A percentile compares a stretch with the other conserved stretches of the same genome.
These are phyloP conservation scores for Hybos culiciformis DNA, from an alignment of 2,888 invertebrate genomes.

Conservation along the genomic window DNA sequence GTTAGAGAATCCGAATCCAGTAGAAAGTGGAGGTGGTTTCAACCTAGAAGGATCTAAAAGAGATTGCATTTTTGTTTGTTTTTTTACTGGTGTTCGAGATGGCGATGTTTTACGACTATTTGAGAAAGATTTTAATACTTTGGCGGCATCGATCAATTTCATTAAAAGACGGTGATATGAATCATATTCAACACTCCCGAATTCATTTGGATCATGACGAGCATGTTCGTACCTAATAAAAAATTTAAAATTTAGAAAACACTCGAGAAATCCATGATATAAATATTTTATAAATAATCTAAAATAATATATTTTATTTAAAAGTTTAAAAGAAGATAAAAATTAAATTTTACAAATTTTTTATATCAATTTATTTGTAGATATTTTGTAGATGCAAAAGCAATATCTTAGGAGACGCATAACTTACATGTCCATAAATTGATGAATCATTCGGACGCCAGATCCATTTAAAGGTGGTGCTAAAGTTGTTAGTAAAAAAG, in stretches of 20 bases:
- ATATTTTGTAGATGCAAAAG: no score
- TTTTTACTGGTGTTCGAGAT: constrained; percentile 50
- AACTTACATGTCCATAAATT: constrained; percentile 66
- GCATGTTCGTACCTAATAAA: constrained; percentile 65
- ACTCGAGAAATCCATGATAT: no score
- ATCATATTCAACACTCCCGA: constrained; percentile 73
- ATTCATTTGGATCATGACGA: constrained; percentile 79
- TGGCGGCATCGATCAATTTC: constrained; percentile 62
- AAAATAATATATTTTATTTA: no score
- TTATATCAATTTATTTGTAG: no score
- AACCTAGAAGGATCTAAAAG: constrained; percentile 42
- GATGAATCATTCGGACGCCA: constrained; percentile 73
- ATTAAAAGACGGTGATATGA: constrained; percentile 59
- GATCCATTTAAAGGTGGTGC: constrained; percentile 67
- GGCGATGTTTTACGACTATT: constrained; percentile 55
- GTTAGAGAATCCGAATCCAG: constrained; percentile 10
- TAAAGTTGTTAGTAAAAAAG: constrained; percentile 65
- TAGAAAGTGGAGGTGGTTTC: constrained; percentile 31
- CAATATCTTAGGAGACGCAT: no score
- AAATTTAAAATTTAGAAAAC: no score
- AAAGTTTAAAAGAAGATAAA: no score
- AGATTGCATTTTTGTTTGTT: constrained; percentile 40
- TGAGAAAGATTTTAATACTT: constrained; percentile 58
- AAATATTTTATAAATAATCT: no score
- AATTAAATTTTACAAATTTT: no score